Evolutionary conservation across 2,113 vertebrate species (phyloP).

Genomic region (Lucifuga dentata): DNA sequence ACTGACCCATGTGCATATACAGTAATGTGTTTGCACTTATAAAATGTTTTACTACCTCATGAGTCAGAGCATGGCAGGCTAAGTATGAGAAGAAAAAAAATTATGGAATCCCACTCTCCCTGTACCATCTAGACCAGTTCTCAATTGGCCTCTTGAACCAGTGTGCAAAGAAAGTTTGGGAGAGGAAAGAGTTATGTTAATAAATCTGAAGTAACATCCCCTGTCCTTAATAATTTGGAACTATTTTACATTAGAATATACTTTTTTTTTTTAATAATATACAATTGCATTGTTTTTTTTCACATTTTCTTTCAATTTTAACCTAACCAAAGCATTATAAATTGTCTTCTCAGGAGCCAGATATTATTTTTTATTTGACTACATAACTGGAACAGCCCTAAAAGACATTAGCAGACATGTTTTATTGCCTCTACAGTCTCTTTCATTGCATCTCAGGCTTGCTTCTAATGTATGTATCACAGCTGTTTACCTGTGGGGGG

Average conservation of each 20-base stretch:
- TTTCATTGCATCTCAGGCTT: constrained; percentile 16
- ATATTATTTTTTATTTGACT: background rate
- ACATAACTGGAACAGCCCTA: no score
- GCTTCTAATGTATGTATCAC: constrained; percentile 1
- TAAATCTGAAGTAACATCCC: background rate
- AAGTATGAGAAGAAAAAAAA: constrained; percentile 55
- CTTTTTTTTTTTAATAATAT: no score
- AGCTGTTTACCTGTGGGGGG: constrained; percentile 32
- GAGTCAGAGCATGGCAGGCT: constrained; percentile 49
- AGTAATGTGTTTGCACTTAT: constrained; percentile 68
- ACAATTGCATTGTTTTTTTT: no score
- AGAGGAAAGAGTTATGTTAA: no score
- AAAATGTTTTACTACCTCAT: constrained; percentile 65
- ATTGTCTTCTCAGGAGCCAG: background rate
- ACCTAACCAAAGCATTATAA: no score
- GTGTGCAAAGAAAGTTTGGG: background rate
- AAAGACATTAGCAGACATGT: constrained; percentile 6
- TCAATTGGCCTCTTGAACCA: background rate
- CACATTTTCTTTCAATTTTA: no score
- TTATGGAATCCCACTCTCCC: constrained; percentile 8
- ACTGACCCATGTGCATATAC: constrained; percentile 32
- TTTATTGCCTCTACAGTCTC: constrained; percentile 20
- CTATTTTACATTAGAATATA: no score
- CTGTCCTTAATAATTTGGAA: no score
- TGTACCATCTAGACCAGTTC: background rate